phyloP scores from a whole-genome alignment of 2,113 vertebrate genomes.

The Pica pica region DNA sequence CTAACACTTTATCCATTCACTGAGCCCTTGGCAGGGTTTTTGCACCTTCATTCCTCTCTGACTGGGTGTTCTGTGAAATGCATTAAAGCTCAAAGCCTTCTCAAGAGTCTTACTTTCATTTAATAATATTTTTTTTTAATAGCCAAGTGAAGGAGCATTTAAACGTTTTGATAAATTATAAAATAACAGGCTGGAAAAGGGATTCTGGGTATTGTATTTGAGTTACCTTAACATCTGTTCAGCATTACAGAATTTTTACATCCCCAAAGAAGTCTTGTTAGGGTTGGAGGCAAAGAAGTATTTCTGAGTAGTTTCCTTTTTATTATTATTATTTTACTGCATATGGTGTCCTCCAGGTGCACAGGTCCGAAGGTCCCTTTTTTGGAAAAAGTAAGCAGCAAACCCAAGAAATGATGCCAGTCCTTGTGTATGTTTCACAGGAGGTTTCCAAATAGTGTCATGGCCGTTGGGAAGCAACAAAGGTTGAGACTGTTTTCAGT shows the following conservation, averaged over 20 bases:
- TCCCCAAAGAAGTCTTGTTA: background rate
- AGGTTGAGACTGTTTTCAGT: background rate
- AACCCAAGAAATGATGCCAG: background rate
- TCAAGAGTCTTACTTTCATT: slow-evolving; percentile 24
- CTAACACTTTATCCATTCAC: slow-evolving; percentile 21
- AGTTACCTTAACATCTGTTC: background rate
- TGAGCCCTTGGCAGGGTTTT: slow-evolving; percentile 19
- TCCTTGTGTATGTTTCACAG: background rate
- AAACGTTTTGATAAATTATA: slow-evolving; percentile 12
- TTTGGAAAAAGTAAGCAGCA: background rate
- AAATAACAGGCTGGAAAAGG: background rate
- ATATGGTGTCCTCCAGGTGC: background rate
- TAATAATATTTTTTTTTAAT: slow-evolving; percentile 41
- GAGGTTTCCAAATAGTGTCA: slow-evolving; percentile 17
- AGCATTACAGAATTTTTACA: background rate
- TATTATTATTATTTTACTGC: background rate
- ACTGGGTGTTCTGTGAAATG: slow-evolving; percentile 7
- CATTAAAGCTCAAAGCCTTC: slow-evolving; percentile 25
- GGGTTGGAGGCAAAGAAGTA: background rate
- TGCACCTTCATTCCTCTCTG: slow-evolving; percentile 20
- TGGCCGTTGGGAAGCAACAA: background rate
- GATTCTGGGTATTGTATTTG: slow-evolving; percentile 8
- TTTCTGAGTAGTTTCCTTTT: background rate
- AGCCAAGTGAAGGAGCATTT: background rate
- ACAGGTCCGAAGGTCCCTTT: background rate